Evolutionary conservation across 30 jellyfish, hydroid and myxozoan species (phyloP).

Genomic region (Aurelia sp.): DNA sequence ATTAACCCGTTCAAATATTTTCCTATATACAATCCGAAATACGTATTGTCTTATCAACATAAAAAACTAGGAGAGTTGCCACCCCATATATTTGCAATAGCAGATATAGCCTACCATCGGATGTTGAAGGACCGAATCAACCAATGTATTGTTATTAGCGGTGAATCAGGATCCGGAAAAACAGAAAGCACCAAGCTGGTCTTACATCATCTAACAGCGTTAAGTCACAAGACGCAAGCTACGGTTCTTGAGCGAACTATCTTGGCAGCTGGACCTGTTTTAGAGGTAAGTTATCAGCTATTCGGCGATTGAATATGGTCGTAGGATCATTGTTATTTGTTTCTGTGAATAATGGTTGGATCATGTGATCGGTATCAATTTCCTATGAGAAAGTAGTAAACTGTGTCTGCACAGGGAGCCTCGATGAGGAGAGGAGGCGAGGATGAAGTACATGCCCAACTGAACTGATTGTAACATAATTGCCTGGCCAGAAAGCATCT

Average conservation of each 20-base stretch:
- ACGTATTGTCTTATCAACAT: conserved; percentile 82
- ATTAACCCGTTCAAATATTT: conserved; percentile 92
- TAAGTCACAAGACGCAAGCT: conserved; percentile 89
- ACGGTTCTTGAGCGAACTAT: conserved; percentile 84
- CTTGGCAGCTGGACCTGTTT: conserved; percentile 94
- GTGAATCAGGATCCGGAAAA: conserved; percentile 98
- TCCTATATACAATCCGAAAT: conserved; percentile 96
- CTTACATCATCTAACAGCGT: conserved; percentile 88
- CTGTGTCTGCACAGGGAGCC: too few species aligned
- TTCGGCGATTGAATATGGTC: too few species aligned
- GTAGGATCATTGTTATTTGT: too few species aligned
- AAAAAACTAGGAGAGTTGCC: conserved; percentile 83
- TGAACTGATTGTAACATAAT: too few species aligned
- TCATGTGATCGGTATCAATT: too few species aligned
- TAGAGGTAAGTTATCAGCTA: conserved; percentile 73
- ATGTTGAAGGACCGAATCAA: conserved; percentile 79
- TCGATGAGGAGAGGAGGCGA: too few species aligned
- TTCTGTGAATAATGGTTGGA: too few species aligned
- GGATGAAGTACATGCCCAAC: too few species aligned
- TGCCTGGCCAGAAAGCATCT: too few species aligned
- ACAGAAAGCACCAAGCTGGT: conserved; percentile 94
- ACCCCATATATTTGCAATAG: conserved; percentile 96
- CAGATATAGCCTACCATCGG: conserved; percentile 87
- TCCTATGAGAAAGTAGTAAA: too few species aligned
- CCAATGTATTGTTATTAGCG: conserved; percentile 97